Percentiles rank a stretch among this genome's conserved stretches.
Evolutionary conservation across 2,113 vertebrate genomes (phyloP).

Genomic region (Mobula hypostoma): DNA sequence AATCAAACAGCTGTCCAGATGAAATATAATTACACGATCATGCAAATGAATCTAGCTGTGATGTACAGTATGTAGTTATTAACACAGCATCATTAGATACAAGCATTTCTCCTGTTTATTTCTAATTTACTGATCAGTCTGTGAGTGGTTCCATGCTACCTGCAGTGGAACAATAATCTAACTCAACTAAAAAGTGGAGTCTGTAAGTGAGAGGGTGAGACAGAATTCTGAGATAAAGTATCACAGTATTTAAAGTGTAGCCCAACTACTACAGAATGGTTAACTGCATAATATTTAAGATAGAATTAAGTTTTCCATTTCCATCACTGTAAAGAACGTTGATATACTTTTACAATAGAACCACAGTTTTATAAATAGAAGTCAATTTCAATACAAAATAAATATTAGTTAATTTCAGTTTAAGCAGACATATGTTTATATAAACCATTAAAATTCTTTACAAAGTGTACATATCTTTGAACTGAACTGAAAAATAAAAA

Average conservation of each 20-base stretch:
- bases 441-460: too few relatives aligned
- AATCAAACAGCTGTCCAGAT: not conserved
- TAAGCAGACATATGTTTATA: too few relatives aligned
- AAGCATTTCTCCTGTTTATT: not conserved
- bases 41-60: not conserved
- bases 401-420: too few relatives aligned
- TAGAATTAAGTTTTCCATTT: too few relatives aligned
- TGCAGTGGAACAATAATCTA: not conserved
- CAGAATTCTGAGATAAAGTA: not conserved
- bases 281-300: not conserved
- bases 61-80: not conserved
- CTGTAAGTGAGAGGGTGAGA: not conserved
- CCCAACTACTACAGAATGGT: not conserved
- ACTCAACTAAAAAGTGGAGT: not conserved
- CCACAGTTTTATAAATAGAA: too few relatives aligned
- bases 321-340: too few relatives aligned
- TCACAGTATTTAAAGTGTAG: not conserved
- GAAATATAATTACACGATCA: not conserved
- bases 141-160: not conserved
- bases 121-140: not conserved
- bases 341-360: too few relatives aligned
- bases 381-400: too few relatives aligned
- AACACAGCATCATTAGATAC: not conserved
- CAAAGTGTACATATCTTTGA: too few relatives aligned
- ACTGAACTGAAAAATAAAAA: too few relatives aligned